Evolutionary conservation across 1,140 invertebrate genomes (phyloP), one percentile per base, ranked within the genome.

Genomic region (Leptopilina clavipes): DNA sequence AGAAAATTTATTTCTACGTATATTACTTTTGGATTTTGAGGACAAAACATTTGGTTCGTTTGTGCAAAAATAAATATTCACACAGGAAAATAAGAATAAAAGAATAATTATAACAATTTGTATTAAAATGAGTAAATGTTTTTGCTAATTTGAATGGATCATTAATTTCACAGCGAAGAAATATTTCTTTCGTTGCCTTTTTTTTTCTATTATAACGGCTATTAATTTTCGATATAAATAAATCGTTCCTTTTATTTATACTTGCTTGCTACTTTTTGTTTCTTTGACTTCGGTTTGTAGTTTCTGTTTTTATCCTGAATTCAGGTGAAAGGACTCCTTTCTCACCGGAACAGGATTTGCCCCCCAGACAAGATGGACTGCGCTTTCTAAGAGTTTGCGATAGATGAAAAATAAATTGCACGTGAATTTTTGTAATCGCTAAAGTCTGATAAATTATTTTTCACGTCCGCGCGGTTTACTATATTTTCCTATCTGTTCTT

Each of bases 261-360:
- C 8, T 10, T 10, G 1, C 8, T 1, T 18, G n/a, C n/a, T 18
- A 54, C 7, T 54, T 54, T 54, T 19, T 54, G 3, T 54, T 54
- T 19, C 52, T 54, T 18, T 54, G 17, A 31, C 22, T 59, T 25
- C 11, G 14, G 37, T 40, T 6, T 40, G 19, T 59, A 59, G 22
- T 59, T 59, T 22, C 3, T 70, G 78, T 74, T 72, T 59, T 72
- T 59, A 74, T 52, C 72, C 43, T 71, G 76, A 76, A 79, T 72
- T 70, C 72, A 72, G 70, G 78, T 79, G 78, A 79, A 79, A 79
- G 78, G 78, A 77, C 75, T 65, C 75, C 54, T 71, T 65, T 74
- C 75, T 45, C 14, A 31, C 10, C 19, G 71, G 31, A 17, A 14
- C 75, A 74, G 76, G 76, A 79, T 74, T 72, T 11, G 18, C 31